phyloP scores from a whole-genome alignment of 92 coral and sea anemone genomes.

The Pocillopora meandrina region DNA sequence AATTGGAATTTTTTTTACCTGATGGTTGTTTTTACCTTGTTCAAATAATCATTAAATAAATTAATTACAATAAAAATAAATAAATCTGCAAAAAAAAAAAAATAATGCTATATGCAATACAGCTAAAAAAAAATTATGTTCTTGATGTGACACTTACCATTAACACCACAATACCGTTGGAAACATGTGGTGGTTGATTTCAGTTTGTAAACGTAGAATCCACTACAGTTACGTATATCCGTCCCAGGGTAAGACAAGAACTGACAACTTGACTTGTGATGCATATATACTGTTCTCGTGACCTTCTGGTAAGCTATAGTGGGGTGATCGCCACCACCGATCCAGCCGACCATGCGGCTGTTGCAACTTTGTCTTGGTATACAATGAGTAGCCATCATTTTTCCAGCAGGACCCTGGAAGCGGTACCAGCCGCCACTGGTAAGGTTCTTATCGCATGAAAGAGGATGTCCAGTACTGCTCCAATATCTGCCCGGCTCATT shows the following conservation, averaged over 20 bases:
- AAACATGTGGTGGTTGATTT: not conserved
- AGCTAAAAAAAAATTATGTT: not conserved
- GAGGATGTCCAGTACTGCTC: not conserved
- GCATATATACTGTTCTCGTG: constrained; percentile 4
- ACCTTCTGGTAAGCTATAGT: not conserved
- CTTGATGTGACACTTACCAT: not conserved
- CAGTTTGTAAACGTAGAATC: constrained; percentile 18
- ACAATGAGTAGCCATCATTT: constrained; percentile 38
- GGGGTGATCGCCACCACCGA: constrained; percentile 24
- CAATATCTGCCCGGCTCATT: not conserved
- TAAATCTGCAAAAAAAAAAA: not conserved
- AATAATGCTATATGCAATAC: not conserved
- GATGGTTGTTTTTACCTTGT: too few species aligned
- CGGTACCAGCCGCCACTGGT: constrained; percentile 18
- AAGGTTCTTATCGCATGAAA: not conserved
- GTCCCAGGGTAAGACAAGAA: not conserved
- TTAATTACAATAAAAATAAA: too few species aligned
- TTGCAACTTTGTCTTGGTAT: constrained; percentile 23
- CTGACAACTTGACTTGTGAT: not conserved
- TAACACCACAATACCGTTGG: constrained; percentile 21
- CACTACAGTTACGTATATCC: constrained; percentile 22
- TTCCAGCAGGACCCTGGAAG: constrained; percentile 28
- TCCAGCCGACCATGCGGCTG: constrained; percentile 8
- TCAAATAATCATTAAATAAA: too few species aligned
- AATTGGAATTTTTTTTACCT: too few species aligned